phyloP scores from a whole-genome alignment of 1,140 invertebrate genomes.

The Lucilia sericata region DNA sequence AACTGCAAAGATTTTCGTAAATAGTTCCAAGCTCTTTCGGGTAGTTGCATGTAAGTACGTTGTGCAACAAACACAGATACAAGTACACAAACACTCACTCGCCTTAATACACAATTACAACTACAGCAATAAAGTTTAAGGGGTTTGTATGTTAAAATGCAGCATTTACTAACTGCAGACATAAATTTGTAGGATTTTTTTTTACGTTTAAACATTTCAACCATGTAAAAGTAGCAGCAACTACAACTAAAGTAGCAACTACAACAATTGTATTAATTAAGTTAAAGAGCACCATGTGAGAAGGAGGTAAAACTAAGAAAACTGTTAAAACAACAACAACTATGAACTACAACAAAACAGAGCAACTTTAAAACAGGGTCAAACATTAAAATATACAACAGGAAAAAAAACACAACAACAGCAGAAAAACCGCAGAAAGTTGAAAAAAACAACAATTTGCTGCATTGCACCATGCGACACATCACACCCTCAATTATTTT shows the following conservation, averaged over 20 bases:
- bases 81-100: background rate
- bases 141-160: slow-evolving; percentile 33
- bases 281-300: slow-evolving; percentile 33
- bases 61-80: background rate
- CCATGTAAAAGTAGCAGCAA: slow-evolving; percentile 29
- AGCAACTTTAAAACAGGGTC: background rate
- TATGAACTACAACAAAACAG: background rate
- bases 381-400: slow-evolving; percentile 14
- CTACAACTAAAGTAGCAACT: background rate
- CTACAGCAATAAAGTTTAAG: slow-evolving; percentile 25
- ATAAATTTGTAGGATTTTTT: slow-evolving; percentile 42
- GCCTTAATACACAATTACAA: background rate
- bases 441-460: slow-evolving; percentile 40
- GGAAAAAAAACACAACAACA: too few relatives aligned
- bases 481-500: slow-evolving; percentile 32
- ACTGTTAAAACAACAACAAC: background rate
- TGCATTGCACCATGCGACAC: slow-evolving; percentile 42
- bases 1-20: too few relatives aligned
- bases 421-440: background rate
- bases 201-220: background rate
- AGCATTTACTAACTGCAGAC: slow-evolving; percentile 42
- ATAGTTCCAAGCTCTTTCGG: too few relatives aligned
- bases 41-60: background rate
- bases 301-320: slow-evolving; percentile 33
- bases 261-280: slow-evolving; percentile 38